Percentiles rank a stretch among this genome's conserved stretches.
phyloP scores from a whole-genome alignment of 2,797 vertebrate genomes.

The Crocodylus rhombifer region DNA sequence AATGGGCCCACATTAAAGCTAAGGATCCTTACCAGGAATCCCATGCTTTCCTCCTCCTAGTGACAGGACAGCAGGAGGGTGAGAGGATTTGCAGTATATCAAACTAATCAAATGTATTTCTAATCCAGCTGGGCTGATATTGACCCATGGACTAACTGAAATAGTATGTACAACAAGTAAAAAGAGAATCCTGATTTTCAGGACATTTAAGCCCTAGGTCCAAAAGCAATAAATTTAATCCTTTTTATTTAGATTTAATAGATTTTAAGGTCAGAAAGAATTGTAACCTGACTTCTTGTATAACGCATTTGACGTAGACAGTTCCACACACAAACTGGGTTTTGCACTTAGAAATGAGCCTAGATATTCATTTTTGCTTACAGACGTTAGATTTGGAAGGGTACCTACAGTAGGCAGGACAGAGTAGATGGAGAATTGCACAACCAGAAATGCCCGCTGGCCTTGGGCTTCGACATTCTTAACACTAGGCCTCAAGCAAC shows the following conservation, averaged over 20 bases:
- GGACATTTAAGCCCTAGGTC: not conserved
- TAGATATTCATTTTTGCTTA: not conserved
- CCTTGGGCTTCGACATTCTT: fast-evolving
- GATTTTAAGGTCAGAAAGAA: slow-evolving; percentile 10
- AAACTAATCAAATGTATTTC: slow-evolving; percentile 27
- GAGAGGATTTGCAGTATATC: fast-evolving
- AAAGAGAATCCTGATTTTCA: slow-evolving; percentile 21
- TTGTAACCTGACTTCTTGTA: not conserved
- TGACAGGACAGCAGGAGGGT: not conserved
- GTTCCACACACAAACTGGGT: not conserved
- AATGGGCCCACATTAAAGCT: not conserved
- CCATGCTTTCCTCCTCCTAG: fast-evolving
- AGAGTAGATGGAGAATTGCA: not conserved
- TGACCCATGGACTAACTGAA: not conserved
- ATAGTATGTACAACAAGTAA: not conserved
- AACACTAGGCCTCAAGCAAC: not conserved
- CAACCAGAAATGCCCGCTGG: not conserved
- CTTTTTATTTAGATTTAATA: not conserved
- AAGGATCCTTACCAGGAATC: not conserved
- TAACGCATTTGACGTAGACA: not conserved
- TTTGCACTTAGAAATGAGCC: not conserved
- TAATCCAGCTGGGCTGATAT: not conserved
- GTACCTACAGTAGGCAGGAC: not conserved
- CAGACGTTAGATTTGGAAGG: not conserved
- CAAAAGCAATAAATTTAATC: slow-evolving; percentile 21